Base-by-base conservation (phyloP, 2,797 vertebrate species). In the Odontamblyopus lacepedii region DNA sequence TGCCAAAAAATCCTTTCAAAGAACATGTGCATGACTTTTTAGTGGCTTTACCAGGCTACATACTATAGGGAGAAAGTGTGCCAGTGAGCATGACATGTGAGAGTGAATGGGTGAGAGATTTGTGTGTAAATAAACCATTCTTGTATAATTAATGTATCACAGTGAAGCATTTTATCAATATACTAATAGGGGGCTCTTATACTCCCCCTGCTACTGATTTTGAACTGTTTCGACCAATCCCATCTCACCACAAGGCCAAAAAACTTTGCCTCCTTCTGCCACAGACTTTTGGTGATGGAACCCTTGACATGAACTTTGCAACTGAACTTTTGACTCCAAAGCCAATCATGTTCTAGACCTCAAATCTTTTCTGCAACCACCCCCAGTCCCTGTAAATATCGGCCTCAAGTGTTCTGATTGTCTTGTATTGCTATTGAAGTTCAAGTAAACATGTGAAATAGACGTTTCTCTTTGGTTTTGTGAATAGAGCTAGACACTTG, bases 381-480 rank as follows among this genome's bases (percentile, higher is more conserved):
- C 83, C 27, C 71, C 83, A 78, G 82, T 75, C 83, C 79, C 74
- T 93, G 92, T 93, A 93, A 82, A 93, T 92, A 92, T 82, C 53
- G 63, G 91, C 87, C 90, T 89, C 74, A 87, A 92, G 90, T 93
- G 91, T 92, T 92, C 89, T 89, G 88, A 90, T 86, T 88, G 92
- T 93, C 91, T 92, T 92, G 92, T 93, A 92, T 92, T 93, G 92
- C 91, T 93, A 93, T 91, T 93, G 88, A 92, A 91, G 90, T 93
- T 90, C 87, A 88, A 92, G 92, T 93, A 92, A 93, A 92, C 83
- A 88, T 86, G 90, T 91, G 89, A 89, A 91, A 91, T 85, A 81
- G 89, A 86, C 62, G 75, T 79, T 76, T 73, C 69, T 81, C 84
- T 87, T 75, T 81, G 71, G 82, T 75, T 70, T 69, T 83, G 72